Percentiles rank a stretch among this genome's conserved stretches.
phyloP scores from a whole-genome alignment of 2,888 invertebrate genomes.

The Siphonodentalium dalli region DNA sequence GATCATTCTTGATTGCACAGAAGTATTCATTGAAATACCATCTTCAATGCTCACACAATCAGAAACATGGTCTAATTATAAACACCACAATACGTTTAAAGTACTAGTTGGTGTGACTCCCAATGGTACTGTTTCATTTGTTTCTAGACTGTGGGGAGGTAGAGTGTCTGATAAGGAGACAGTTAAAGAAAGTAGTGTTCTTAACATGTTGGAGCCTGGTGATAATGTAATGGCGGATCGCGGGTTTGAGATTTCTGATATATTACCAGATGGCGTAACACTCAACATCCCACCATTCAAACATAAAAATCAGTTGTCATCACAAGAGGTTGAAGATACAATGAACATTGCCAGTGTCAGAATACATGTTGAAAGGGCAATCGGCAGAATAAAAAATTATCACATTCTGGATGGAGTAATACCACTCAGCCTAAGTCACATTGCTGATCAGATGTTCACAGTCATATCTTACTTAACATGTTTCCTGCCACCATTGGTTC shows the following conservation, averaged over 20 bases:
- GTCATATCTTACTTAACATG: no score
- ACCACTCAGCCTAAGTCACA: no score
- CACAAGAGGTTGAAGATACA: slow-evolving; percentile 5
- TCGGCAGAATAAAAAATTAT: slow-evolving; percentile 17
- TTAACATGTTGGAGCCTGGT: slow-evolving; percentile 14
- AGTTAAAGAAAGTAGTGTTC: slow-evolving; percentile 9
- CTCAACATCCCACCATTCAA: slow-evolving; percentile 18
- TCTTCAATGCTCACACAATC: slow-evolving; percentile 5
- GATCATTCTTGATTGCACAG: slow-evolving; percentile 17
- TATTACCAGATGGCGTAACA: slow-evolving; percentile 13
- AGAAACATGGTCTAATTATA: slow-evolving; percentile 14
- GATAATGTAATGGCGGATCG: slow-evolving; percentile 27
- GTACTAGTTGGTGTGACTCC: slow-evolving; percentile 24
- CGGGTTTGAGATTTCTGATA: slow-evolving; percentile 20
- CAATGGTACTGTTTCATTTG: slow-evolving; percentile 23
- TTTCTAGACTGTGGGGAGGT: slow-evolving; percentile 27
- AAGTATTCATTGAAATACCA: slow-evolving; percentile 7
- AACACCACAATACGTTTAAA: slow-evolving; percentile 26
- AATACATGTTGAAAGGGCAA: slow-evolving; percentile 16
- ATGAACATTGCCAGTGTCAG: slow-evolving; percentile 18
- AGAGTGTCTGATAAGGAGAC: slow-evolving; percentile 23
- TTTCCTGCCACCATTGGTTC: no score
- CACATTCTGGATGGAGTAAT: no score
- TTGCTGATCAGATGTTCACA: no score
- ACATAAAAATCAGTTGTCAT: slow-evolving; percentile 19